Conservation (phyloP, 2,113 vertebrate genomes). For the Cebidichthys violaceus region DNA sequence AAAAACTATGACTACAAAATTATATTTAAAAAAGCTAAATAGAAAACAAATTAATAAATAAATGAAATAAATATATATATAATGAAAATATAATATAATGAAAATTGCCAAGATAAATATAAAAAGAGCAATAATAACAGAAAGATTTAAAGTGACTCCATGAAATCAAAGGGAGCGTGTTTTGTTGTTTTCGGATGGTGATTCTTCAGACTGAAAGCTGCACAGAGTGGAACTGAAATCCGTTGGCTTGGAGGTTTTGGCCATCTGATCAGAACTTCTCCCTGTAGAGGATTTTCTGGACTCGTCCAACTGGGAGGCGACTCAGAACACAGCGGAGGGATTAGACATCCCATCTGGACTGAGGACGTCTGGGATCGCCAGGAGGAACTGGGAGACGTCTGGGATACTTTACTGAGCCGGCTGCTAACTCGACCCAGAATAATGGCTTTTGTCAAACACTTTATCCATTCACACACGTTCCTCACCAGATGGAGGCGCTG, state of each 20-base stretch:
- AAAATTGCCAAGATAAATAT: too few relatives aligned
- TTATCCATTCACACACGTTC: background rate
- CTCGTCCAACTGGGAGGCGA: conserved; percentile 14
- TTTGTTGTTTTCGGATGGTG: too few relatives aligned
- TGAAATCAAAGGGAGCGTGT: too few relatives aligned
- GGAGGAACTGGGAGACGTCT: background rate
- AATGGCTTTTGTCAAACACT: background rate
- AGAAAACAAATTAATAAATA: too few relatives aligned
- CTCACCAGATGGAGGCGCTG: conserved; percentile 10
- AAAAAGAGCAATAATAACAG: too few relatives aligned
- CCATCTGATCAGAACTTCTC: background rate
- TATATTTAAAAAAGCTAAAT: too few relatives aligned
- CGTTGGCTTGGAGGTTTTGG: background rate
- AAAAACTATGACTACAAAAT: too few relatives aligned
- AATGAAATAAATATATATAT: too few relatives aligned
- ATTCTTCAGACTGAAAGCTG: background rate
- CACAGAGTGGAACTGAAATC: background rate
- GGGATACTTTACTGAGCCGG: background rate
- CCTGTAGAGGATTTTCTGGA: conserved; percentile 11
- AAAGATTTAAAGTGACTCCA: background rate
- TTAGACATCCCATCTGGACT: conserved; percentile 26
- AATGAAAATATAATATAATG: too few relatives aligned
- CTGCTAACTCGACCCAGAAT: background rate
- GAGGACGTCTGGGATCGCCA: background rate
- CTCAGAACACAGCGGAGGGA: conserved; percentile 22